Conservation (phyloP, 35 echinoderm and acorn worm genomes). For the Heliocidaris tuberculata region DNA sequence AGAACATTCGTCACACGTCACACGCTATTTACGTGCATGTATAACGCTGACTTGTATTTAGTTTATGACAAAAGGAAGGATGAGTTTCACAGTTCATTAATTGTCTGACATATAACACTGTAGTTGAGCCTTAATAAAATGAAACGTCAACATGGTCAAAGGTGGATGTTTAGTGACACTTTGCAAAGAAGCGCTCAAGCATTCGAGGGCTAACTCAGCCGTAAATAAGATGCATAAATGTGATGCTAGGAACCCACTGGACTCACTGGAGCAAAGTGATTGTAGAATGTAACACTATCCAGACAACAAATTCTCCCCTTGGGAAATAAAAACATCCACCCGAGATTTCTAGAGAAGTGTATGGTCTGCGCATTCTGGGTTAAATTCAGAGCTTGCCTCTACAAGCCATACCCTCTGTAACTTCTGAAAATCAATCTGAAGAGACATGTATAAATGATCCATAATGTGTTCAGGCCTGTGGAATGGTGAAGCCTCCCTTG, state of each 20-base stretch:
- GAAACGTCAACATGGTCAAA: not conserved
- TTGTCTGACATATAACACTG: not conserved
- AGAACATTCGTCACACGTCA: not conserved
- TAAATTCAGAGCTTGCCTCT: not conserved
- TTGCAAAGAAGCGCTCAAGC: not conserved
- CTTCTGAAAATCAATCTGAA: not conserved
- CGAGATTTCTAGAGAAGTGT: not conserved
- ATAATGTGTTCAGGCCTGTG: too few species aligned
- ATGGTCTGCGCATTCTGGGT: not conserved
- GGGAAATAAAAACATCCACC: not conserved
- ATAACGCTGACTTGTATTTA: not conserved
- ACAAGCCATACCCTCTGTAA: not conserved
- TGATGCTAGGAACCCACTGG: not conserved
- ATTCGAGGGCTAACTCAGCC: not conserved
- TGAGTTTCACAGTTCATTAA: not conserved
- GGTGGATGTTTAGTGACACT: not conserved
- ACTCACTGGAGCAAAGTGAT: not conserved
- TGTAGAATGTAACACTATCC: not conserved
- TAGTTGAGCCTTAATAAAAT: not conserved
- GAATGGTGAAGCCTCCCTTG: not conserved
- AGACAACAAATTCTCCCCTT: not conserved
- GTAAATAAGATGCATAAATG: not conserved
- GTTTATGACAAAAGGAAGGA: not conserved
- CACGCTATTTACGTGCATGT: not conserved
- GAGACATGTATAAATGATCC: not conserved